Percentiles rank a stretch among this genome's conserved stretches.
Evolutionary conservation across 1,140 invertebrate species (phyloP).

Genomic region (Ips typographus): DNA sequence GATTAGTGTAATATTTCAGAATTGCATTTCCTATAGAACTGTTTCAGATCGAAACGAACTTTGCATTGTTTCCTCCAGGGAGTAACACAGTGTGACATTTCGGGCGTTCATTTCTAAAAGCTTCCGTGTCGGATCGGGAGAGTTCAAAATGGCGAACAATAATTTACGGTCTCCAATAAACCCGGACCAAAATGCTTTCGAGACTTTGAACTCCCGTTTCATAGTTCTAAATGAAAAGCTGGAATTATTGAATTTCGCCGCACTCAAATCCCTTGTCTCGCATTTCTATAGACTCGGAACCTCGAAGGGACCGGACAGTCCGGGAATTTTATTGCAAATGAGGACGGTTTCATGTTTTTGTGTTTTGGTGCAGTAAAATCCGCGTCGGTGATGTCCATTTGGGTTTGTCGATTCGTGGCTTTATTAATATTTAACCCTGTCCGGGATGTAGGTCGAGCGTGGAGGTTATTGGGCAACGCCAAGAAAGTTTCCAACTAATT

Average conservation of each 20-base stretch:
- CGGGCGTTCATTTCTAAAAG: no score
- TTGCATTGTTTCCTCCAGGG: no score
- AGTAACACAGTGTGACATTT: no score
- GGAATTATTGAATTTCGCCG: slow-evolving; percentile 10
- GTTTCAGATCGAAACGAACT: no score
- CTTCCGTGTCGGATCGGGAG: no score
- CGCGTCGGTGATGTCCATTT: not conserved
- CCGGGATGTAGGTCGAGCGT: not conserved
- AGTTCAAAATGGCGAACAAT: not conserved
- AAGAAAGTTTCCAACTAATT: slow-evolving; percentile 1
- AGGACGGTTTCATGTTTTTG: slow-evolving; percentile 9
- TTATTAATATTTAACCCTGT: not conserved
- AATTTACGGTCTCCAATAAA: not conserved
- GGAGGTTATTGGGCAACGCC: not conserved
- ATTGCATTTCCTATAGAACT: no score
- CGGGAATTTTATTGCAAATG: slow-evolving; percentile 18
- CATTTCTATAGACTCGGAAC: slow-evolving; percentile 3
- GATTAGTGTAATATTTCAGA: no score
- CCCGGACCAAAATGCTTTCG: not conserved
- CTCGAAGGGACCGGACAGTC: slow-evolving; percentile 2
- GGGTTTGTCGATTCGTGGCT: not conserved
- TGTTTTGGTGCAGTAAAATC: slow-evolving; percentile 1
- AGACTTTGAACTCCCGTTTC: not conserved
- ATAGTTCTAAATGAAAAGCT: not conserved
- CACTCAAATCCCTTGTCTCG: slow-evolving; percentile 3